Percentiles rank a stretch among this genome's conserved stretches.
These are phyloP conservation scores for Agrochola lota DNA, from an alignment of 2,888 invertebrate genomes.

Conservation along the genomic window DNA sequence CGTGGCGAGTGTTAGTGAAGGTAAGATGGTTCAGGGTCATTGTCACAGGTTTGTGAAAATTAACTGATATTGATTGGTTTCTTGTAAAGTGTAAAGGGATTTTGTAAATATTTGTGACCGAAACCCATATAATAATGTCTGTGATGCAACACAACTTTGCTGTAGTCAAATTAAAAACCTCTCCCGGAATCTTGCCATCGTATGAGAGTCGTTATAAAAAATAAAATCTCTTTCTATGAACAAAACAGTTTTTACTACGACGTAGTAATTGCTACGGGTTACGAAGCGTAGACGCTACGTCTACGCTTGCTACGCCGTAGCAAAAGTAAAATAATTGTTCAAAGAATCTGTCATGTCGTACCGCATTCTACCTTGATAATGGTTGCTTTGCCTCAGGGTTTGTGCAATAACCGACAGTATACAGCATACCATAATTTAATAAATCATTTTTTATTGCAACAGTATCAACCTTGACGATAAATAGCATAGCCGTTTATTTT, in stretches of 20 bases:
- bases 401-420: slow-evolving; percentile 17
- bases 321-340: not conserved
- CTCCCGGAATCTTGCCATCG: not conserved
- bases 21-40: not conserved
- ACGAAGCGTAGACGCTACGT: slow-evolving; percentile 10
- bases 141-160: not conserved
- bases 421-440: slow-evolving; percentile 15
- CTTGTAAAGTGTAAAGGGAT: not conserved
- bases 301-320: slow-evolving; percentile 39
- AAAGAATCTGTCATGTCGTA: not conserved
- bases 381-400: not conserved
- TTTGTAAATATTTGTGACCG: not conserved
- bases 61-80: not conserved
- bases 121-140: not conserved
- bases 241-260: not conserved
- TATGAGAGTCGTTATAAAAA: not conserved
- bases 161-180: not conserved
- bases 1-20: slow-evolving; percentile 1
- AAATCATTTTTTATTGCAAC: slow-evolving; percentile 50
- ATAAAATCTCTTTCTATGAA: not conserved
- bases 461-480: slow-evolving; percentile 17
- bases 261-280: slow-evolving; percentile 28
- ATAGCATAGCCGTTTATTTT: slow-evolving; percentile 16
- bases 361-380: slow-evolving; percentile 14
- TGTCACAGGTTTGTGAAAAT: not conserved